Evolutionary conservation across 2,797 vertebrate genomes (phyloP).

Genomic region (Dermochelys coriacea): DNA sequence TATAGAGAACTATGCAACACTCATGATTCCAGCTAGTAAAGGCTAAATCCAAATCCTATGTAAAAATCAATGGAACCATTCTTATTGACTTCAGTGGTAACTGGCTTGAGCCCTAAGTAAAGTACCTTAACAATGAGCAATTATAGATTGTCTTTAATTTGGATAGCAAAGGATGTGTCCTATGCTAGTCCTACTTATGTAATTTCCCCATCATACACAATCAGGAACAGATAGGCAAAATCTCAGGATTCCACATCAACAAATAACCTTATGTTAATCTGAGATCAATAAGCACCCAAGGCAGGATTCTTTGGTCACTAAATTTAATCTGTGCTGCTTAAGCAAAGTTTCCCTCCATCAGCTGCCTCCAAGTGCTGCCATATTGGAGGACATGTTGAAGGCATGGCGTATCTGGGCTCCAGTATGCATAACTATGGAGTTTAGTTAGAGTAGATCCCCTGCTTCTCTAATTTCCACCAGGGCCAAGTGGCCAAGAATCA

Average conservation of each 20-base stretch:
- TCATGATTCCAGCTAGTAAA: neutral
- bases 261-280: neutral
- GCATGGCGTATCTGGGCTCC: neutral
- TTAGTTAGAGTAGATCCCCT: neutral
- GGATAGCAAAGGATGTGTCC: neutral
- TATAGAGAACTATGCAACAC: neutral
- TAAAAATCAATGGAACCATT: neutral
- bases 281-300: neutral
- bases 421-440: neutral
- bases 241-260: neutral
- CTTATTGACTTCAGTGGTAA: neutral
- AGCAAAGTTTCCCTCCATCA: neutral
- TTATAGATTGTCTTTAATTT: neutral
- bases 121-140: neutral
- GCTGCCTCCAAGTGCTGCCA: neutral
- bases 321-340: neutral
- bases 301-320: neutral
- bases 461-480: neutral
- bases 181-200: neutral
- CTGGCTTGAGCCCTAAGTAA: neutral
- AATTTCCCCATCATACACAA: neutral
- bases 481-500: neutral
- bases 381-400: neutral
- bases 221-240: neutral
- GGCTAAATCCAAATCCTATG: neutral